These are phyloP conservation scores for Amiota communis DNA, from an alignment of 2,888 invertebrate genomes.

Conservation along the genomic window DNA sequence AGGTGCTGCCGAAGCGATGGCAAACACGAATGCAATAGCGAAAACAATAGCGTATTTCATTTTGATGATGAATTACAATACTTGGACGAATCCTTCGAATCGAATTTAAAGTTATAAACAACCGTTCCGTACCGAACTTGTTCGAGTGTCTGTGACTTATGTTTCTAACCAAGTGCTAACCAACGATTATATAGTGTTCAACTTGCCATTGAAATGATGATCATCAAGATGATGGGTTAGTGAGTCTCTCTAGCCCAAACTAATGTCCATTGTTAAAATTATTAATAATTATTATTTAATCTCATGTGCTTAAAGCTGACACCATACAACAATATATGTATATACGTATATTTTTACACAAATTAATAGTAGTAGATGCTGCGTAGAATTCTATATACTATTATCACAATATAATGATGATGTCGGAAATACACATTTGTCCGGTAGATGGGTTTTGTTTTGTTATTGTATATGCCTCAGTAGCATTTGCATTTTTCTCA, in stretches of 20 bases:
- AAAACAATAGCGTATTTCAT: slow-evolving; percentile 68
- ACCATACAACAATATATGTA: slow-evolving; percentile 27
- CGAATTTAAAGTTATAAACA: not conserved
- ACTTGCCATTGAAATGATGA: slow-evolving; percentile 46
- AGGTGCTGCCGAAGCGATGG: slow-evolving; percentile 65
- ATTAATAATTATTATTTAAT: slow-evolving; percentile 52
- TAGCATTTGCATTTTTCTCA: slow-evolving; percentile 59
- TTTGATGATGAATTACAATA: slow-evolving; percentile 29
- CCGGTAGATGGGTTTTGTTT: not conserved
- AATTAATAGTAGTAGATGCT: too few relatives aligned
- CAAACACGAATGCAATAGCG: slow-evolving; percentile 56
- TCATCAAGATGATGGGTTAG: slow-evolving; percentile 25
- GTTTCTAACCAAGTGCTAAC: not conserved
- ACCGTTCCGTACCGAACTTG: not conserved
- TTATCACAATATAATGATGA: too few relatives aligned
- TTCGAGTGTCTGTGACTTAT: not conserved
- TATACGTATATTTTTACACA: too few relatives aligned
- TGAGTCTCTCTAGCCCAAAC: slow-evolving; percentile 40
- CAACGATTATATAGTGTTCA: slow-evolving; percentile 17
- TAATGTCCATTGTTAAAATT: slow-evolving; percentile 54
- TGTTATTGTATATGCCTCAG: slow-evolving; percentile 18
- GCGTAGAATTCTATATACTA: too few relatives aligned
- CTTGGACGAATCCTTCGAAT: not conserved
- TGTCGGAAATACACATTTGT: too few relatives aligned
- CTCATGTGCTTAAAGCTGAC: slow-evolving; percentile 49